Percentiles rank a stretch among this genome's conserved stretches.
These are phyloP conservation scores for Caradrina kadenii DNA, from an alignment of 2,888 invertebrate genomes.

Conservation along the genomic window DNA sequence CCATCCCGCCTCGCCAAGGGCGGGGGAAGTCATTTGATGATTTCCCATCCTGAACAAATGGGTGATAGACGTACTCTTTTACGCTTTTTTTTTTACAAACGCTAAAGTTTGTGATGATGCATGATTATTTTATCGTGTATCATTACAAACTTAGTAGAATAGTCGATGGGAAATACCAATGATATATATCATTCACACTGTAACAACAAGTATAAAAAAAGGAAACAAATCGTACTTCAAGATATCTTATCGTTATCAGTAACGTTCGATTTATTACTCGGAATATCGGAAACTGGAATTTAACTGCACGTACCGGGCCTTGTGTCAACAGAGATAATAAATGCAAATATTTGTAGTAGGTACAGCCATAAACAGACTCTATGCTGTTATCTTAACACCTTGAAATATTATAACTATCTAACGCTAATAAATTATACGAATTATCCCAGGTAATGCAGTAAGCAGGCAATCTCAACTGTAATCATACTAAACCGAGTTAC, in stretches of 20 bases:
- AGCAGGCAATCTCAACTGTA: constrained; percentile 23
- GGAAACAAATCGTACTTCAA: neutral
- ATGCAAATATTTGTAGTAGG: constrained; percentile 36
- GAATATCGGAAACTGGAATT: constrained; percentile 4
- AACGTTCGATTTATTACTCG: constrained; percentile 12
- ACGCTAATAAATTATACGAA: constrained; percentile 15
- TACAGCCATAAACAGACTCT: neutral
- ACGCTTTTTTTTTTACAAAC: too few relatives aligned
- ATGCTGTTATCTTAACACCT: constrained; percentile 18
- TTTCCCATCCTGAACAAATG: too few relatives aligned
- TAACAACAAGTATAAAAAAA: neutral
- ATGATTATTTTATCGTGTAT: too few relatives aligned
- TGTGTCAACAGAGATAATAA: constrained; percentile 28
- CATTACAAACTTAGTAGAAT: too few relatives aligned
- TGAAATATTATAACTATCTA: constrained; percentile 2
- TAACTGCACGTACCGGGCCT: neutral
- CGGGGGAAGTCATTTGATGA: too few relatives aligned
- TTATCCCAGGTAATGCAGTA: constrained; percentile 13
- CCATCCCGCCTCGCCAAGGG: too few relatives aligned
- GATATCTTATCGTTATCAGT: too few relatives aligned
- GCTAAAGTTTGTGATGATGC: too few relatives aligned
- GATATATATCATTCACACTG: neutral
- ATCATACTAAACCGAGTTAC: constrained; percentile 19
- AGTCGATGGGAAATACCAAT: neutral
- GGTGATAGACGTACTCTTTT: too few relatives aligned